These are phyloP conservation scores for Pangasius djambal DNA, from an alignment of 2,797 vertebrate genomes.

Conservation along the genomic window DNA sequence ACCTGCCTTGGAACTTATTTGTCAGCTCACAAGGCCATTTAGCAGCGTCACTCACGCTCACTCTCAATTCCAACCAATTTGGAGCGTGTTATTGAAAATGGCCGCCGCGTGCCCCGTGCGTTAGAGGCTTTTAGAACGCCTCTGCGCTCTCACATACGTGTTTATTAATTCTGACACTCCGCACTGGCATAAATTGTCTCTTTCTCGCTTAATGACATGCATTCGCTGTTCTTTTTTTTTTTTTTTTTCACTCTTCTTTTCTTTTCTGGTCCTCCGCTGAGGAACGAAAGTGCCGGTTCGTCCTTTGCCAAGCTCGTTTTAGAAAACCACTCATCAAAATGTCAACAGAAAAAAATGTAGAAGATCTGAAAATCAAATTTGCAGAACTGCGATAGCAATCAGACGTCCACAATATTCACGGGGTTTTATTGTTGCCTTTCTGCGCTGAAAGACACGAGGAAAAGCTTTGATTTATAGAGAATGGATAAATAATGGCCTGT, in stretches of 20 bases:
- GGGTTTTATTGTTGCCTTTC: constrained; percentile 5
- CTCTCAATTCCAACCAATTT: constrained; percentile 24
- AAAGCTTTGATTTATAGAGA: constrained; percentile 27
- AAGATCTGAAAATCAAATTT: constrained; percentile 30
- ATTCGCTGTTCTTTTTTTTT: background rate
- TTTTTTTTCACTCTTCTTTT: background rate
- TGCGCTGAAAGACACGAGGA: background rate
- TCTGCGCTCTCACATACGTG: constrained; percentile 23
- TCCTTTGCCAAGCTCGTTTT: constrained; percentile 33
- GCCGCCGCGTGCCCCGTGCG: constrained; percentile 19
- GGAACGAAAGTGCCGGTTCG: constrained; percentile 53
- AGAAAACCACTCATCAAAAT: constrained; percentile 44
- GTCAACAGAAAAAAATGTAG: constrained; percentile 2
- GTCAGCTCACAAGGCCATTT: background rate
- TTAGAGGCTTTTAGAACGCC: constrained; percentile 46
- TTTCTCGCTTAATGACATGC: background rate
- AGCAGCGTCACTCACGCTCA: background rate
- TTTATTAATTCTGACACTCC: constrained; percentile 52
- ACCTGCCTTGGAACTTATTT: background rate
- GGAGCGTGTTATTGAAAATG: constrained; percentile 25
- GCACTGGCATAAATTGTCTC: constrained; percentile 2
- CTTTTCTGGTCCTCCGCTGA: constrained; percentile 25
- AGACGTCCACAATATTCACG: background rate
- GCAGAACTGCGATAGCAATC: constrained; percentile 13
- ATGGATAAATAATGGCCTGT: constrained; percentile 18